Conservation (phyloP, 2,888 invertebrate genomes). For the Drosophila nr. perissopoda region DNA sequence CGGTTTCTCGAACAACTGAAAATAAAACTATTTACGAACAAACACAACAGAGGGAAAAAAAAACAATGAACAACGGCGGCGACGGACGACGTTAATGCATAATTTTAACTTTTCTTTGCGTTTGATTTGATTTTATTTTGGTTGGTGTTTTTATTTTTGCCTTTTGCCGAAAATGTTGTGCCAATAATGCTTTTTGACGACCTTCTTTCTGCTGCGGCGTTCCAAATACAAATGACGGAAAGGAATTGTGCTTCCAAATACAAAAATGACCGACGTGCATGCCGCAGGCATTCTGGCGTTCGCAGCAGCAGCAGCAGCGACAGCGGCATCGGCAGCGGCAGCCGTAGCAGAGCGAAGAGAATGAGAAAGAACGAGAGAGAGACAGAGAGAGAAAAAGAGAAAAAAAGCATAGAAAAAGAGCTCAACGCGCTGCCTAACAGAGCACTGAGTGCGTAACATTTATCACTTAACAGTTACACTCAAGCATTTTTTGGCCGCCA, state of each 20-base stretch:
- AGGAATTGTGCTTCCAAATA: conserved; percentile 56
- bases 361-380: conserved; percentile 17
- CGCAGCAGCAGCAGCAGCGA: conserved; percentile 10
- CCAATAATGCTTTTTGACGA: conserved; percentile 53
- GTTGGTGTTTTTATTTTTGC: conserved; percentile 38
- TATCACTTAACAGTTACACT: conserved; percentile 66
- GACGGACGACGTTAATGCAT: conserved; percentile 54
- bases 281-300: conserved; percentile 30
- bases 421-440: conserved; percentile 20
- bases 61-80: conserved; percentile 51
- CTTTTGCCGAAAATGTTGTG: conserved; percentile 60
- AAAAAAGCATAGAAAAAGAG: conserved; percentile 13
- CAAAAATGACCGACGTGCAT: conserved; percentile 50
- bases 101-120: conserved; percentile 48
- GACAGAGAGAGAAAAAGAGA: conserved; percentile 18
- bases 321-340: conserved; percentile 12
- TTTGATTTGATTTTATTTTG: conserved; percentile 9
- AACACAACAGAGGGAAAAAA: conserved; percentile 50
- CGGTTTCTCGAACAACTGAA: conserved; percentile 37
- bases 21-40: conserved; percentile 53
- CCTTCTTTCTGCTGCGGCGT: conserved; percentile 64
- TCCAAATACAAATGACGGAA: conserved; percentile 64
- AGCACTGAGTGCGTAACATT: conserved; percentile 54
- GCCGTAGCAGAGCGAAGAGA: conserved; percentile 23
- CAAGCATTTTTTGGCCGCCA: conserved; percentile 57